phyloP scores from a whole-genome alignment of 2,888 invertebrate species.

The Acronicta psi region DNA sequence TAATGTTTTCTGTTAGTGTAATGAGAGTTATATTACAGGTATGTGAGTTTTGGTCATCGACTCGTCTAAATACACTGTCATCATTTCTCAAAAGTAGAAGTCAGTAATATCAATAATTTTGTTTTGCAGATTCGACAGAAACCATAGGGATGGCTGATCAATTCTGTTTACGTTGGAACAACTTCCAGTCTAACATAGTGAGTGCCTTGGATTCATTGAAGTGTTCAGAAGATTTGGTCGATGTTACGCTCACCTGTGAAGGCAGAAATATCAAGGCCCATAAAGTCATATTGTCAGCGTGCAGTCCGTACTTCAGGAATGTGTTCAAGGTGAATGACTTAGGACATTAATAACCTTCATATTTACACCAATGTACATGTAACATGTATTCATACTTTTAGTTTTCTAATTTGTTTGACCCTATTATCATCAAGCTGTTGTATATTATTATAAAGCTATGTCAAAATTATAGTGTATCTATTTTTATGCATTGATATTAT shows the following conservation, averaged over 20 bases:
- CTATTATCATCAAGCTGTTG: conserved; percentile 41
- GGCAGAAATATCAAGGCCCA: conserved; percentile 92
- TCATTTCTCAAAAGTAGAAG: conserved; percentile 66
- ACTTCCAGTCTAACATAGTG: conserved; percentile 92
- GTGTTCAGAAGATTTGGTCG: conserved; percentile 92
- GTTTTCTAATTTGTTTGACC: conserved; percentile 46
- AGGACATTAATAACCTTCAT: conserved; percentile 85
- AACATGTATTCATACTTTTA: conserved; percentile 37
- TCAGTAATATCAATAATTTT: conserved; percentile 61
- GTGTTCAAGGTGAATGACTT: conserved; percentile 91
- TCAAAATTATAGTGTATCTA: conserved; percentile 23
- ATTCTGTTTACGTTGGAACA: conserved; percentile 93
- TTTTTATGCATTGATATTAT: background rate
- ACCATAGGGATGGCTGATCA: conserved; percentile 89
- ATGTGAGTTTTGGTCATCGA: conserved; percentile 43
- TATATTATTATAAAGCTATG: conserved; percentile 28
- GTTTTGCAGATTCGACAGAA: conserved; percentile 71
- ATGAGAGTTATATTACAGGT: conserved; percentile 67
- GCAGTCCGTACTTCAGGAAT: conserved; percentile 93
- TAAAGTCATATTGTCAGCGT: conserved; percentile 93
- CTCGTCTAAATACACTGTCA: conserved; percentile 54
- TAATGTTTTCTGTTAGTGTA: conserved; percentile 62
- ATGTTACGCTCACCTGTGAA: conserved; percentile 93
- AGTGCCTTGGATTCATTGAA: conserved; percentile 92
- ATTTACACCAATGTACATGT: conserved; percentile 68